phyloP scores from a whole-genome alignment of 2,797 vertebrate species.

The Scyliorhinus canicula region DNA sequence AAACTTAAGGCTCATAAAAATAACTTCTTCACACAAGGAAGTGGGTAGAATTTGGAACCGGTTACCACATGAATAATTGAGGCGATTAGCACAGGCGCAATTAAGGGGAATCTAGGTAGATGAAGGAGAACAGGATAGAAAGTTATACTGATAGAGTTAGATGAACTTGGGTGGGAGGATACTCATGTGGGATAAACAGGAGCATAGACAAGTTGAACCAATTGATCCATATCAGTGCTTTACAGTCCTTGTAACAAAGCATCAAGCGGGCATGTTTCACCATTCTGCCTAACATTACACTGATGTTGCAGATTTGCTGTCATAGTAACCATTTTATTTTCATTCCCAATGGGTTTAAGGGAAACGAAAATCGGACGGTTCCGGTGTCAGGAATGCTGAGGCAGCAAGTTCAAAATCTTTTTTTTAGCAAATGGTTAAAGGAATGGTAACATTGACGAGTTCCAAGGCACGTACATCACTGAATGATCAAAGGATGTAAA shows the following conservation, averaged over 20 bases:
- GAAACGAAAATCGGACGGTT: background rate
- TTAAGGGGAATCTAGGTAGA: too few relatives aligned
- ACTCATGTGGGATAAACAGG: too few relatives aligned
- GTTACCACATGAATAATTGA: too few relatives aligned
- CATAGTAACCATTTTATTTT: background rate
- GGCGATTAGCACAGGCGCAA: too few relatives aligned
- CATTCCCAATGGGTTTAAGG: background rate
- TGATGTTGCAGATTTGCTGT: background rate
- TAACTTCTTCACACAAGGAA: too few relatives aligned
- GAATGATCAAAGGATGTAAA: background rate
- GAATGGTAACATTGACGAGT: background rate
- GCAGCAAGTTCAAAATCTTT: background rate
- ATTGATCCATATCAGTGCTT: too few relatives aligned
- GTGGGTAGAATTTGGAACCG: too few relatives aligned
- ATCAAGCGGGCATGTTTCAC: background rate
- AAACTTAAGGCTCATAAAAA: too few relatives aligned
- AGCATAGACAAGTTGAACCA: too few relatives aligned
- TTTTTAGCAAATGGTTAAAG: background rate
- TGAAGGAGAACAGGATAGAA: too few relatives aligned
- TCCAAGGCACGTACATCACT: background rate
- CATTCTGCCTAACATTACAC: background rate
- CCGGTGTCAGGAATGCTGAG: background rate
- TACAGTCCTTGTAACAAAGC: background rate
- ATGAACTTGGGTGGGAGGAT: too few relatives aligned
- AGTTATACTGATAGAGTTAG: too few relatives aligned